Conservation (phyloP, 2,797 vertebrate species). For the Sebastiscus albofasciatus region DNA sequence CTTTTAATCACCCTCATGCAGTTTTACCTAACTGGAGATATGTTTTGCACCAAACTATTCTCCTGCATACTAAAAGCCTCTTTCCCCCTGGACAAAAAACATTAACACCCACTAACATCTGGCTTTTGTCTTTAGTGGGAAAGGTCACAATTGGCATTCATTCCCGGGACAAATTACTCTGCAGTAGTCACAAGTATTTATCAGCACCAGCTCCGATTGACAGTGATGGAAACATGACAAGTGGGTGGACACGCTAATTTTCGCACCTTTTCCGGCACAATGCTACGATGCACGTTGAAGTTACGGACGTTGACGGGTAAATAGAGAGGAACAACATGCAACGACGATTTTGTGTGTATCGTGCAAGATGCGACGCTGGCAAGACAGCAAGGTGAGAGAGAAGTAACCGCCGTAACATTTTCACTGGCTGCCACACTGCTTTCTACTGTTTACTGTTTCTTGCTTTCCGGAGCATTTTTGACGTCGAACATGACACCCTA, state of each 20-base stretch:
- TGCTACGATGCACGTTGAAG: too few species aligned
- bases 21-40: neutral
- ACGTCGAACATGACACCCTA: too few species aligned
- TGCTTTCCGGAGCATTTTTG: too few species aligned
- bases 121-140: neutral
- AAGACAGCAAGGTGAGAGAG: neutral
- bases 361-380: neutral
- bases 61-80: neutral
- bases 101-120: neutral
- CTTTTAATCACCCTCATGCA: neutral
- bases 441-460: too few species aligned
- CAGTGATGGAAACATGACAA: neutral
- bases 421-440: too few species aligned
- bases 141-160: neutral
- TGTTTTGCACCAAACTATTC: neutral
- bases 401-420: too few species aligned
- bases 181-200: neutral
- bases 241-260: too few species aligned
- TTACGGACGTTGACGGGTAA: neutral
- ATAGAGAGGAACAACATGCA: neutral
- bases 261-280: too few species aligned
- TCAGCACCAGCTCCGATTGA: accelerated
- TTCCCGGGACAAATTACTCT: accelerated
- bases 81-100: neutral
- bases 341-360: neutral